Evolutionary conservation across 2,888 invertebrate species (phyloP).

Genomic region (Emmelina monodactyla): DNA sequence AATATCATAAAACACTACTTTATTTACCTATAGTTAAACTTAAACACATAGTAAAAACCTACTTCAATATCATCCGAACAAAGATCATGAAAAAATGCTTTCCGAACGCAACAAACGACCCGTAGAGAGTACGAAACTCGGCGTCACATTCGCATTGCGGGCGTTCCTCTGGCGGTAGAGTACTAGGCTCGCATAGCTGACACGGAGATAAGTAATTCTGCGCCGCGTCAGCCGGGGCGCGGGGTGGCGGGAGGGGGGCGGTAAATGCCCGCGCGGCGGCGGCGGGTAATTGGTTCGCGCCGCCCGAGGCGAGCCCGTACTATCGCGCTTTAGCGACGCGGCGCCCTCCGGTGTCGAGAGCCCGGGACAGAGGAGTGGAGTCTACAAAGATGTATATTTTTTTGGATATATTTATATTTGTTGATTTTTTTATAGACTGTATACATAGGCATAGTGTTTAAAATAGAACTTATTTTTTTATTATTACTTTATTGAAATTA

Average conservation of each 20-base stretch:
- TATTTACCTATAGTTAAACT: too few relatives aligned
- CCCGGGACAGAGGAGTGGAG: conserved; percentile 30
- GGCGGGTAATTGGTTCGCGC: conserved; percentile 67
- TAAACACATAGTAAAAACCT: too few relatives aligned
- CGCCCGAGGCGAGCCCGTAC: conserved; percentile 65
- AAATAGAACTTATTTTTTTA: too few relatives aligned
- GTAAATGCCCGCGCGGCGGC: conserved; percentile 57
- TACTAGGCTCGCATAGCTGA: conserved; percentile 38
- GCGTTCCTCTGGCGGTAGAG: conserved; percentile 54
- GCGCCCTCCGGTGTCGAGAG: conserved; percentile 63
- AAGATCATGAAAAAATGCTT: too few relatives aligned
- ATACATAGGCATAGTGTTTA: too few relatives aligned
- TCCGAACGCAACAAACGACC: too few relatives aligned
- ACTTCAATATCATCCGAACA: too few relatives aligned
- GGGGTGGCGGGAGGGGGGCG: conserved; percentile 22
- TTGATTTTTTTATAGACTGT: conserved; percentile 9
- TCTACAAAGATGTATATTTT: conserved; percentile 11
- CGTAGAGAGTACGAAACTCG: too few relatives aligned
- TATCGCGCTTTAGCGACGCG: conserved; percentile 66
- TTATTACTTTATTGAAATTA: too few relatives aligned
- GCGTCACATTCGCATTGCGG: conserved; percentile 50
- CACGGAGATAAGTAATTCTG: conserved; percentile 12
- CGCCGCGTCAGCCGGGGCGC: conserved; percentile 24
- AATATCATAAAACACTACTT: too few relatives aligned
- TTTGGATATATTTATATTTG: conserved; percentile 19